phyloP scores from a whole-genome alignment of 2,797 vertebrate species.

The Pogoniulus pusillus region DNA sequence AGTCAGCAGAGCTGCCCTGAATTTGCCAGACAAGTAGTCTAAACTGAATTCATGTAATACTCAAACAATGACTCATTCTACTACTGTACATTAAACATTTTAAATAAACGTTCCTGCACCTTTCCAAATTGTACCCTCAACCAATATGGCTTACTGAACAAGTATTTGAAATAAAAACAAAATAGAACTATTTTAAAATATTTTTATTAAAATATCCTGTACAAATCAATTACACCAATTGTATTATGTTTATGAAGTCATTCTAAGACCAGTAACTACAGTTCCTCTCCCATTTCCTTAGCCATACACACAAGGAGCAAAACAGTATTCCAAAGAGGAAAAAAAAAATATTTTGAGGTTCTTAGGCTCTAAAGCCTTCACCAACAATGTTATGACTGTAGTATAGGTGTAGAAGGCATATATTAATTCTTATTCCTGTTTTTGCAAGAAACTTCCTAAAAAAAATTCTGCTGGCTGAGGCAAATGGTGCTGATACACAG shows the following conservation, averaged over 20 bases:
- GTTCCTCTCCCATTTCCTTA: not conserved
- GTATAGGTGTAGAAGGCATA: not conserved
- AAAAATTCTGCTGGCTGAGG: not conserved
- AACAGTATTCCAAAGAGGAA: not conserved
- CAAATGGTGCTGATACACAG: not conserved
- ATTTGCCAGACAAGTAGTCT: not conserved
- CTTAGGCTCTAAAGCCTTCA: not conserved
- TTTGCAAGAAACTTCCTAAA: not conserved
- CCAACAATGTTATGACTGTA: not conserved
- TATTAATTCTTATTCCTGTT: not conserved
- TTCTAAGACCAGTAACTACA: not conserved
- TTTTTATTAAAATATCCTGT: conserved; percentile 30
- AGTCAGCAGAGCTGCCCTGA: not conserved
- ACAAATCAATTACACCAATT: not conserved
- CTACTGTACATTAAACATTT: not conserved
- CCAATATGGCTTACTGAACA: not conserved
- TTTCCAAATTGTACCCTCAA: not conserved
- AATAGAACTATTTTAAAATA: not conserved
- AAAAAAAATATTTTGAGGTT: not conserved
- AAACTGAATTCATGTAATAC: not conserved
- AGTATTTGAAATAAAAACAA: conserved; percentile 29
- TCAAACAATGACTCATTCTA: not conserved
- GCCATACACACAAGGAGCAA: not conserved
- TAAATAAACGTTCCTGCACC: not conserved
- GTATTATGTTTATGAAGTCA: not conserved